Conservation (phyloP, 2,888 invertebrate genomes). For the Anoncus sp. region DNA sequence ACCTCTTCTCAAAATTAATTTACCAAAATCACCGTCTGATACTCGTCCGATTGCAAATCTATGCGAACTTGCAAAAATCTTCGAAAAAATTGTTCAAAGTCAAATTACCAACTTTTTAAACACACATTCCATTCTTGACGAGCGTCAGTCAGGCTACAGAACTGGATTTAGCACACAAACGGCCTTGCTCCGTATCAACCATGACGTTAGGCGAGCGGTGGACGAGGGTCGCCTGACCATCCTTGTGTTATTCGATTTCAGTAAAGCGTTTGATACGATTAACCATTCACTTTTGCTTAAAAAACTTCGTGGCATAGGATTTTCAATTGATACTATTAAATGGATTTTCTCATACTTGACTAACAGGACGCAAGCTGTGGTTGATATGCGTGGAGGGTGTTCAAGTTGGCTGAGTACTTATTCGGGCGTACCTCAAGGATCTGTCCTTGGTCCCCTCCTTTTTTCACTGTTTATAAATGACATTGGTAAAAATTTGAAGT, state of each 20-base stretch:
- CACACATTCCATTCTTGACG: not conserved
- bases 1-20: not conserved
- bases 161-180: constrained; percentile 11
- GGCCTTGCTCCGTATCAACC: constrained; percentile 7
- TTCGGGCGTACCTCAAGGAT: constrained; percentile 1
- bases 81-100: constrained; percentile 16
- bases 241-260: constrained; percentile 34
- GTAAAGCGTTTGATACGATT: constrained; percentile 17
- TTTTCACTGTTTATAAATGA: not conserved
- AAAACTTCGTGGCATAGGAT: not conserved
- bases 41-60: not conserved
- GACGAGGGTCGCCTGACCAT: constrained; percentile 31
- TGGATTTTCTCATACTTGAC: constrained; percentile 5
- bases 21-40: not conserved
- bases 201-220: constrained; percentile 8
- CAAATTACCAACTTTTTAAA: not conserved
- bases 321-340: not conserved
- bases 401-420: not conserved
- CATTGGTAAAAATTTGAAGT: not conserved
- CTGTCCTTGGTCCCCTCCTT: constrained; percentile 6
- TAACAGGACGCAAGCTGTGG: not conserved
- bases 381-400: too few species aligned
- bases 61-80: constrained; percentile 3
- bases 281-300: not conserved
- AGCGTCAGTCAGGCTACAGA: constrained; percentile 22